Conservation (phyloP, 2,888 invertebrate species). For the Linnaemya tessellans region DNA sequence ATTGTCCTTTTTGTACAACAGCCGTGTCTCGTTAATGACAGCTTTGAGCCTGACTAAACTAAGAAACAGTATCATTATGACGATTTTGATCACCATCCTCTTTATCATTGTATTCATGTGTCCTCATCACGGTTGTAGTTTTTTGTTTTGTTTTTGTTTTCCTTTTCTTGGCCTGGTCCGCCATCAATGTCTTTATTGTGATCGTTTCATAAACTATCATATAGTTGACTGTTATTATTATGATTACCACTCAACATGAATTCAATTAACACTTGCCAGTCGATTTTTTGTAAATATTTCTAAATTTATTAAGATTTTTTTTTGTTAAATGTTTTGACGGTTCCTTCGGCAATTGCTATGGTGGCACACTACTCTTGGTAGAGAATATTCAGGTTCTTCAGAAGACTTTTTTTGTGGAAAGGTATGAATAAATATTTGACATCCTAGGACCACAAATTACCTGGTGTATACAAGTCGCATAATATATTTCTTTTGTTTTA, state of each 20-base stretch:
- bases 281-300: conserved; percentile 50
- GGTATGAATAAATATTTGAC: too few relatives aligned
- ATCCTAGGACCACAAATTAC: too few relatives aligned
- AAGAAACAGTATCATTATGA: conserved; percentile 55
- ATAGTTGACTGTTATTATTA: conserved; percentile 79
- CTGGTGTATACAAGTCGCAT: too few relatives aligned
- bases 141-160: conserved; percentile 4
- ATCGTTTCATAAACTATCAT: conserved; percentile 71
- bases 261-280: conserved; percentile 83
- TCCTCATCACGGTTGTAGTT: conserved; percentile 59
- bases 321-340: conserved; percentile 27
- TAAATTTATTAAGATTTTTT: background rate
- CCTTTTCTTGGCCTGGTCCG: conserved; percentile 19
- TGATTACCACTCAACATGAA: conserved; percentile 82
- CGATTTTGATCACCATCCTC: conserved; percentile 52
- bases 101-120: conserved; percentile 55
- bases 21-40: conserved; percentile 63
- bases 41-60: conserved; percentile 52
- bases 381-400: background rate
- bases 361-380: conserved; percentile 22
- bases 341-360: conserved; percentile 27
- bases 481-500: too few relatives aligned
- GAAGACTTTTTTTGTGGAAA: background rate
- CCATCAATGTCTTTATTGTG: conserved; percentile 69
- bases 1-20: conserved; percentile 51